Base-by-base conservation (phyloP, 2,797 vertebrate species). In the Ctenopoma kingsleyae region DNA sequence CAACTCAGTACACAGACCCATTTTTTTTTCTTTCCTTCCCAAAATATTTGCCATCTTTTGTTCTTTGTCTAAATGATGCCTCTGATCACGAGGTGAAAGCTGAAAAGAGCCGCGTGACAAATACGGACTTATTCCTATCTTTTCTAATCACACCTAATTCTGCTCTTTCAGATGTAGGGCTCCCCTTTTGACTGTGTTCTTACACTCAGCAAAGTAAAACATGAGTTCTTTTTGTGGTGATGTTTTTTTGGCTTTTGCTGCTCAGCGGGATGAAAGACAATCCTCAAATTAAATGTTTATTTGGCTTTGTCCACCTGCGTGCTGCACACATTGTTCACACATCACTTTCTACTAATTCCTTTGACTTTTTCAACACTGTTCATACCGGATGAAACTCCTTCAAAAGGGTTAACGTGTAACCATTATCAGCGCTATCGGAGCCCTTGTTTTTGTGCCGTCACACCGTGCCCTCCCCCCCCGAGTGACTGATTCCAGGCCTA, bases 31-130 rank as follows among this genome's bases (percentile, higher is more conserved):
- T 61, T 67, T 71, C 69, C 71, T 91, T 91, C 75, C 56, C 77
- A 83, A 91, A 91, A 93, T 90, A 87, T 91, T 92, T 93, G 88
- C 87, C 27, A 22, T 84, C 86, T 89, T 91, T 90, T 91, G 80
- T 92, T 91, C 84, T 91, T 80, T 84, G 86, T 92, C 92, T 92
- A 90, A 91, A 89, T 91, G 87, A 90, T 75, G 87, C 70, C 81
- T 93, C 81, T 89, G 85, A 93, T 91, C 84, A 85, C 52, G 51
- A 83, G 84, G 82, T 60, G 86, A 88, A 77, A 57, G 78, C 90
- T 81, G 80, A 86, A 78, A 85, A 85, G 80, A 76, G 76, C 76
- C 71, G 68, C 68, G 69, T 85, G 85, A 87, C 87, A 88, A 89
- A 84, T 80, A 55, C 74, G 64, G 81, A 86, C 71, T 80, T 70